These are phyloP conservation scores for Anseranas semipalmata DNA, from an alignment of 2,113 vertebrate species.

Conservation along the genomic window DNA sequence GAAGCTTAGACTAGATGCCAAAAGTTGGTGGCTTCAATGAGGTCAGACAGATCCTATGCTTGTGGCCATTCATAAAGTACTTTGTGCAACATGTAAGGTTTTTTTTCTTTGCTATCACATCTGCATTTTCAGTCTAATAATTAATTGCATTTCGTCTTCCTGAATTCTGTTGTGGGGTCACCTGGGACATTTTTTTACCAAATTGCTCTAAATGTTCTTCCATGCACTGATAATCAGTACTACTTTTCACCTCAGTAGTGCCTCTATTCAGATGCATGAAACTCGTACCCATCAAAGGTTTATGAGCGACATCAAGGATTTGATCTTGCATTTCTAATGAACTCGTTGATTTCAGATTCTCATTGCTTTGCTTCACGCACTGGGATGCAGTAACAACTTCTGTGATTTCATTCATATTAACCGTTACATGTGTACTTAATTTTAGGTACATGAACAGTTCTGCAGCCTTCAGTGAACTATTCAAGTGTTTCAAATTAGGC, in stretches of 20 bases:
- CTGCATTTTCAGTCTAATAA: not conserved
- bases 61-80: not conserved
- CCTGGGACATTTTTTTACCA: not conserved
- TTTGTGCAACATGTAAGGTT: not conserved
- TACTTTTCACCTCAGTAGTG: not conserved
- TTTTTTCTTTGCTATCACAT: not conserved
- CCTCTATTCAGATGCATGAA: not conserved
- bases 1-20: not conserved
- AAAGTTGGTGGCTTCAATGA: not conserved
- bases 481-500: conserved; percentile 5
- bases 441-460: not conserved
- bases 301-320: not conserved
- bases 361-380: not conserved
- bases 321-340: not conserved
- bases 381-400: not conserved
- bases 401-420: not conserved
- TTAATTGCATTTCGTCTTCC: not conserved
- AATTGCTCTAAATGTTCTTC: not conserved
- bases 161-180: not conserved
- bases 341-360: not conserved
- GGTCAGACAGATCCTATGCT: not conserved
- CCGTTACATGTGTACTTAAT: conserved; percentile 7
- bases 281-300: not conserved
- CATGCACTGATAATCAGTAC: not conserved
- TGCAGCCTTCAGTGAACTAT: not conserved